A percentile compares a stretch with the other conserved stretches of the same genome.
These are phyloP conservation scores for Cromileptes altivelis DNA, from an alignment of 2,113 vertebrate genomes.

Conservation along the genomic window DNA sequence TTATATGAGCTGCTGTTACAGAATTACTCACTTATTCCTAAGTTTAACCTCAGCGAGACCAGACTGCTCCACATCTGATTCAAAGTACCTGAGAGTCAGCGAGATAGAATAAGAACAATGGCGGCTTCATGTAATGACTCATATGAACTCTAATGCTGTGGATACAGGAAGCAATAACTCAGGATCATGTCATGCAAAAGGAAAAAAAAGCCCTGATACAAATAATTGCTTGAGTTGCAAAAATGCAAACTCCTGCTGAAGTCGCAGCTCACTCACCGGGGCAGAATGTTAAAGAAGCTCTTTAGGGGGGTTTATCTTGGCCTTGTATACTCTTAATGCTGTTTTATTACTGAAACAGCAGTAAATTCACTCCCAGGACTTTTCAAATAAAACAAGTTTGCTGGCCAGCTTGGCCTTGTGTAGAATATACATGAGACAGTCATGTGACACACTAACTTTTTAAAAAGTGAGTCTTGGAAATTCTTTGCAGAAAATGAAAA, in stretches of 20 bases:
- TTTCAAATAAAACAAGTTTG: slow-evolving; percentile 62
- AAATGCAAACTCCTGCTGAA: slow-evolving; percentile 71
- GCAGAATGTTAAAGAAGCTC: slow-evolving; percentile 64
- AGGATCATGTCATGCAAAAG: slow-evolving; percentile 65
- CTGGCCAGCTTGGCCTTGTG: slow-evolving; percentile 48
- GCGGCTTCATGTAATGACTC: slow-evolving; percentile 48
- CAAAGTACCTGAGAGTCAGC: slow-evolving; percentile 63
- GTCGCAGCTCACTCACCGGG: slow-evolving; percentile 43
- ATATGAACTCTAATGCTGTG: slow-evolving; percentile 38
- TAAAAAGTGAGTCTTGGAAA: slow-evolving; percentile 7
- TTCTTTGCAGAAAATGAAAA: not conserved
- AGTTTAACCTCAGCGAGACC: slow-evolving; percentile 52
- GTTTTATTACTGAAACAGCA: slow-evolving; percentile 75
- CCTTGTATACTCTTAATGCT: slow-evolving; percentile 66
- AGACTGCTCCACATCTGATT: slow-evolving; percentile 37
- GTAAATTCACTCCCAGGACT: slow-evolving; percentile 66
- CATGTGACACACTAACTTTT: slow-evolving; percentile 39
- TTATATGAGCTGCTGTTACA: slow-evolving; percentile 75
- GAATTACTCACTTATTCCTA: slow-evolving; percentile 82
- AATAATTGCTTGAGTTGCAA: slow-evolving; percentile 75
- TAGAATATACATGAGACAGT: slow-evolving; percentile 56
- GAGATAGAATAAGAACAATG: slow-evolving; percentile 61
- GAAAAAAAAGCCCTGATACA: slow-evolving; percentile 51
- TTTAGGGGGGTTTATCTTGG: slow-evolving; percentile 61
- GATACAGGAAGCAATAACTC: slow-evolving; percentile 81